Conservation (phyloP, 1,140 invertebrate genomes). For the Berghia stephanieae region DNA sequence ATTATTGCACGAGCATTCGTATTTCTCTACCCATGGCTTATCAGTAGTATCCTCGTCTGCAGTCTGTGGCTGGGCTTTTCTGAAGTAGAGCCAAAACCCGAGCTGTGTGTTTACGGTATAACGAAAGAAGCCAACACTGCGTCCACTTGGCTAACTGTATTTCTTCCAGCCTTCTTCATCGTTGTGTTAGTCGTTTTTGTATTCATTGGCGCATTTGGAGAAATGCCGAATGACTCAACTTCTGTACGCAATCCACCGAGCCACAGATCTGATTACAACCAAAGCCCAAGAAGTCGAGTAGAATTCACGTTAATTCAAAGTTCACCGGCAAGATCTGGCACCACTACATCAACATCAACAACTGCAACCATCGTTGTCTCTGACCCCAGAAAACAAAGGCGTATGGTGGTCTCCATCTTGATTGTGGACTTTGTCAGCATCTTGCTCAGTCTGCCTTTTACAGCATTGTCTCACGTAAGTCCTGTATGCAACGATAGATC, state of each 20-base stretch:
- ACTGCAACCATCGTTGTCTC: too few relatives aligned
- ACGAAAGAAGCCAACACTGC: constrained; percentile 29
- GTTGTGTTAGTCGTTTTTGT: constrained; percentile 35
- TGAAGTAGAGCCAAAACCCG: constrained; percentile 13
- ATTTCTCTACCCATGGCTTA: constrained; percentile 33
- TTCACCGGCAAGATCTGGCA: too few relatives aligned
- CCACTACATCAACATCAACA: too few relatives aligned
- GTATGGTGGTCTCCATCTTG: constrained; percentile 34
- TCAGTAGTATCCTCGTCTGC: constrained; percentile 23
- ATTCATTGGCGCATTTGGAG: constrained; percentile 37
- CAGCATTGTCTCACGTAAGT: constrained; percentile 34
- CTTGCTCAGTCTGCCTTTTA: constrained; percentile 36
- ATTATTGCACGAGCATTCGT: neutral
- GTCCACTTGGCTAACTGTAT: constrained; percentile 33
- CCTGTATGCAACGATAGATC: constrained; percentile 26
- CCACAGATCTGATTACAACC: too few relatives aligned
- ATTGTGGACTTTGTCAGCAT: constrained; percentile 34
- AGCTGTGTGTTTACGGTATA: constrained; percentile 39
- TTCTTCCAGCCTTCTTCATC: constrained; percentile 34
- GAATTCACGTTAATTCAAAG: too few relatives aligned
- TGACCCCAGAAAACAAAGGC: constrained; percentile 23
- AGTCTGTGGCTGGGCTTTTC: constrained; percentile 37
- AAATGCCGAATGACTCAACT: constrained; percentile 24
- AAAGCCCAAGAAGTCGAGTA: too few relatives aligned
- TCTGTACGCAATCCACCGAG: neutral